phyloP scores from a whole-genome alignment of 2,888 invertebrate genomes.

The Leucophenga maculata region DNA sequence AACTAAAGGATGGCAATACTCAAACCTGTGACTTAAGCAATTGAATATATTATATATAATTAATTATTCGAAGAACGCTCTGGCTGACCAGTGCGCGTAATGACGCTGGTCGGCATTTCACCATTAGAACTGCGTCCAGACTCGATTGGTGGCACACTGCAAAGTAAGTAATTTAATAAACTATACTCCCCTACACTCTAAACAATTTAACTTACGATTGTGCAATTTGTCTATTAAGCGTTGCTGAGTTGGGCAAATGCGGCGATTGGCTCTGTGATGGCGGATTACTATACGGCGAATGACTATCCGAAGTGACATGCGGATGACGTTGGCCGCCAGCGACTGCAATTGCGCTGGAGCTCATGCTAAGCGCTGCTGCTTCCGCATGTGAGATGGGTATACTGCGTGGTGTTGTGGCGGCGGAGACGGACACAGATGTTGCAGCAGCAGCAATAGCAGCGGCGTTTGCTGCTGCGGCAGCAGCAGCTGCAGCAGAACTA shows the following conservation, averaged over 20 bases:
- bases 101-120: conserved; percentile 73
- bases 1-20: conserved; percentile 42
- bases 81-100: conserved; percentile 74
- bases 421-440: conserved; percentile 40
- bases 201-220: conserved; percentile 71
- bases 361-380: conserved; percentile 55
- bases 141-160: conserved; percentile 76
- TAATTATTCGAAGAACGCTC: conserved; percentile 71
- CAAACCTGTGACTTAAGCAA: not conserved
- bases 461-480: conserved; percentile 50
- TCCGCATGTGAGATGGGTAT: conserved; percentile 42
- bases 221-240: conserved; percentile 74
- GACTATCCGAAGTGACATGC: conserved; percentile 65
- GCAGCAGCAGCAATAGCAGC: conserved; percentile 29
- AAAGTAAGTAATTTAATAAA: conserved; percentile 28
- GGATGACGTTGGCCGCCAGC: conserved; percentile 42
- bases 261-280: conserved; percentile 72
- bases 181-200: not conserved
- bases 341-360: conserved; percentile 15
- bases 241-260: conserved; percentile 74
- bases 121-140: conserved; percentile 62
- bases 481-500: conserved; percentile 30
- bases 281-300: conserved; percentile 66
- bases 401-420: conserved; percentile 45
- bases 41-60: conserved; percentile 29